These are phyloP conservation scores for Augochlora pura DNA, from an alignment of 1,140 invertebrate genomes.

Conservation along the genomic window DNA sequence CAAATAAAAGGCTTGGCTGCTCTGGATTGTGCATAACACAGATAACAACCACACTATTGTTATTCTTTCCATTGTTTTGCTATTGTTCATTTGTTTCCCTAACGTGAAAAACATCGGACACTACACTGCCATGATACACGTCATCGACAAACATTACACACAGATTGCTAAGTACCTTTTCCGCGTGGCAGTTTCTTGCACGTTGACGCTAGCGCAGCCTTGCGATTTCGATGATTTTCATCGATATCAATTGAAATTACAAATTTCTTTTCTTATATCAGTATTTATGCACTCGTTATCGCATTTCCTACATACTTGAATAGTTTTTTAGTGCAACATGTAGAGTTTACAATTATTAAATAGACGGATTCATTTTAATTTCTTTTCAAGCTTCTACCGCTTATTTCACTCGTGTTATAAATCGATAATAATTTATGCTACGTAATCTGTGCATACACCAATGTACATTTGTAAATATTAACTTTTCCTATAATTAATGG, in stretches of 20 bases:
- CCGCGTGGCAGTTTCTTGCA: background rate
- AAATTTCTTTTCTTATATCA: background rate
- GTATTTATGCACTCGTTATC: background rate
- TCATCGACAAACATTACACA: conserved; percentile 32
- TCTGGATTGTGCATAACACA: conserved; percentile 58
- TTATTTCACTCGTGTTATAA: no score
- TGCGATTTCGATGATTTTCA: background rate
- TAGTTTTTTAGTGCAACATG: background rate
- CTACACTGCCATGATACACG: conserved; percentile 32
- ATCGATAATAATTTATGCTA: no score
- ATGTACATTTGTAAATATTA: no score
- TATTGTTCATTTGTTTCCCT: conserved; percentile 7
- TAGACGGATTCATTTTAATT: no score
- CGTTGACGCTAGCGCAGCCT: background rate
- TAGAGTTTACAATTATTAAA: no score
- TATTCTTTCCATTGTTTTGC: conserved; percentile 55
- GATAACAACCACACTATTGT: conserved; percentile 54
- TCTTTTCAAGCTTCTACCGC: no score
- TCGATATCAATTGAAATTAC: background rate
- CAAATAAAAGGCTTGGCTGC: conserved; percentile 88
- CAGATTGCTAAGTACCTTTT: conserved; percentile 17
- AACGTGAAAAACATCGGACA: conserved; percentile 28
- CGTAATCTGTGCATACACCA: no score
- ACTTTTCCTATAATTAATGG: no score
- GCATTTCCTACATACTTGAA: background rate